Evolutionary conservation across 2,797 vertebrate genomes (phyloP), one percentile per base, ranked within the genome.

Genomic region (Hippocampus kuda): DNA sequence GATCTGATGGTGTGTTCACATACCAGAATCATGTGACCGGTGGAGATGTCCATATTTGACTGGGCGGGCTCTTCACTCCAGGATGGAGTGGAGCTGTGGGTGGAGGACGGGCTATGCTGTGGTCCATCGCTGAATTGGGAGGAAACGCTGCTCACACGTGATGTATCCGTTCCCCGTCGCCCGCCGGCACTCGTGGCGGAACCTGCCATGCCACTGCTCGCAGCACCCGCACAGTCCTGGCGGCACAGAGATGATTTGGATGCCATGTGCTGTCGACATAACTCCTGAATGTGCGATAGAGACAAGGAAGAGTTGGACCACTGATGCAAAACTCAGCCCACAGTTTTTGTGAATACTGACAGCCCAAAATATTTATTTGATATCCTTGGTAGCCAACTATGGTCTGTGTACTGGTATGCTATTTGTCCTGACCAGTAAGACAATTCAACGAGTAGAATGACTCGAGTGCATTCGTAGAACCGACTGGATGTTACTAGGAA

Each of bases 11-110:
- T 93, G 91, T 53, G 48, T 41, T 24, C n/a, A 8, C 53, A 15
- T 87, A 98, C 97, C 92, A 99, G 92, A 81, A 99, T 99, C 96
- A 99, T 98, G 90, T 99, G 97, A 73, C 97, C 97, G 0, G 97
- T 98, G 57, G 97, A 98, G 87, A 99, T 99, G 87, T 99, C 97
- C 96, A 99, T 98, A 85, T 98, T 98, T 68, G 97, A 95, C 86
- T 98, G 96, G 34, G 95, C 97, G 0, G 97, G 96, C 77, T 99
- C 97, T 83, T 99, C 97, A 0, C 96, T 98, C 96, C 97, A 98
- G 77, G 97, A 99, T 0, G 96, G 95, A 0, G 96, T 98, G 89
- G 95, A 98, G 92, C 96, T 98, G 86, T 98, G 96, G 68, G 88
- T 89, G 70, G 96, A 97, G 72, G 95, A 97, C 46, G 97, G 97